phyloP scores from a whole-genome alignment of 2,113 vertebrate species.

The Isichthys henryi region DNA sequence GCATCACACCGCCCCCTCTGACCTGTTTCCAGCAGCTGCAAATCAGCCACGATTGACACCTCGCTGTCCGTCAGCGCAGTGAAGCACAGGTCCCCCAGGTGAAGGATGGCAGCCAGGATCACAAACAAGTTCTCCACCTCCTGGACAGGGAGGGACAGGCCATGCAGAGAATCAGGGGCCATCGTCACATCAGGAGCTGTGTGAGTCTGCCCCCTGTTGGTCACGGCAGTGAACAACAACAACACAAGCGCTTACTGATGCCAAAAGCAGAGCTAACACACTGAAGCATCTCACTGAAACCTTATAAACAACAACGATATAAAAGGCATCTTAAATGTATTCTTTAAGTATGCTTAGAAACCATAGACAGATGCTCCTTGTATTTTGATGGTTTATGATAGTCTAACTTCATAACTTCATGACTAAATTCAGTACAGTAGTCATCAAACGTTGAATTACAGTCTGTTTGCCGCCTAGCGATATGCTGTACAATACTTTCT shows the following conservation, averaged over 20 bases:
- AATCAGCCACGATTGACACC: constrained; percentile 74
- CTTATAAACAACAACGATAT: background rate
- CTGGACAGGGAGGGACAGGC: constrained; percentile 43
- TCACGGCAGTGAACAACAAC: background rate
- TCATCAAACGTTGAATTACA: too few relatives aligned
- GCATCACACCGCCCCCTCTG: constrained; percentile 32
- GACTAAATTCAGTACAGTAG: too few relatives aligned
- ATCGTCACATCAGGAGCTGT: background rate
- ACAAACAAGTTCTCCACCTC: constrained; percentile 83
- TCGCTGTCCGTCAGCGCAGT: constrained; percentile 66
- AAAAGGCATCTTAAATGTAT: background rate
- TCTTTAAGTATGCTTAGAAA: background rate
- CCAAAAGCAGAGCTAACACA: background rate
- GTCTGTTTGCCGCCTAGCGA: too few relatives aligned
- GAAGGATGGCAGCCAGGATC: constrained; percentile 78
- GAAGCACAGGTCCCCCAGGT: constrained; percentile 81
- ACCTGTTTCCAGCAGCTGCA: constrained; percentile 88
- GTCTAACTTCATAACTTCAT: too few relatives aligned
- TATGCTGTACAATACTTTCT: too few relatives aligned
- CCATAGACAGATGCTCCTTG: background rate
- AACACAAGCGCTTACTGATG: background rate
- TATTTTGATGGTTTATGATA: background rate
- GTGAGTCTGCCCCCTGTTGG: background rate
- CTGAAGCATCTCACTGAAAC: background rate
- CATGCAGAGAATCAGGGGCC: background rate